Evolutionary conservation across 2,888 invertebrate genomes (phyloP).

Genomic region (Smittia aterrima): DNA sequence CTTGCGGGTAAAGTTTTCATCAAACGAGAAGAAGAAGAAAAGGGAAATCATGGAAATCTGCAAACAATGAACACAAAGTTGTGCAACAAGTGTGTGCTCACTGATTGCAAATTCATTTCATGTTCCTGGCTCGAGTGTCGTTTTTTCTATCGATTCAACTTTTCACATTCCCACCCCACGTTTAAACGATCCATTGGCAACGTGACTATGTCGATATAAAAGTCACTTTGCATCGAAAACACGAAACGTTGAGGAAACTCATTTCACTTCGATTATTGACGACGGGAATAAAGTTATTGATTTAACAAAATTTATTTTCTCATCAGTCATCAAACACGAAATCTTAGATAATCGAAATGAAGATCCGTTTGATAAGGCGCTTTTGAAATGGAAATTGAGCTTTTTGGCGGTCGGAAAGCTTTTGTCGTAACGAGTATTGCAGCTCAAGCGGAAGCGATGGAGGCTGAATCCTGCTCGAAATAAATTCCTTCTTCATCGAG

Average conservation of each 20-base stretch:
- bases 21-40: neutral
- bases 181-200: neutral
- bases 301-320: neutral
- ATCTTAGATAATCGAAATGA: constrained; percentile 56
- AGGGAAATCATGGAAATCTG: neutral
- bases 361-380: constrained; percentile 57
- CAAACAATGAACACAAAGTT: constrained; percentile 11
- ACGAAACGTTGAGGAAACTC: neutral
- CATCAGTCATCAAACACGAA: too few species aligned
- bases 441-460: too few species aligned
- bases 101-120: constrained; percentile 2
- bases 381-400: too few species aligned
- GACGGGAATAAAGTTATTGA: neutral
- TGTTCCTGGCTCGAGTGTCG: neutral
- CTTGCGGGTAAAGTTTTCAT: neutral
- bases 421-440: too few species aligned
- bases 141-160: constrained; percentile 13
- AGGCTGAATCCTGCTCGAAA: too few species aligned
- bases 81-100: neutral
- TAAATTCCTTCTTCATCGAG: too few species aligned
- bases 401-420: too few species aligned
- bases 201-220: neutral
- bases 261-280: too few species aligned
- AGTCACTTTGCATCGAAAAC: neutral
- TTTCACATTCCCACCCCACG: neutral